Base-by-base conservation (phyloP, 1,140 invertebrate genomes). In the Laodelphax striatellus region DNA sequence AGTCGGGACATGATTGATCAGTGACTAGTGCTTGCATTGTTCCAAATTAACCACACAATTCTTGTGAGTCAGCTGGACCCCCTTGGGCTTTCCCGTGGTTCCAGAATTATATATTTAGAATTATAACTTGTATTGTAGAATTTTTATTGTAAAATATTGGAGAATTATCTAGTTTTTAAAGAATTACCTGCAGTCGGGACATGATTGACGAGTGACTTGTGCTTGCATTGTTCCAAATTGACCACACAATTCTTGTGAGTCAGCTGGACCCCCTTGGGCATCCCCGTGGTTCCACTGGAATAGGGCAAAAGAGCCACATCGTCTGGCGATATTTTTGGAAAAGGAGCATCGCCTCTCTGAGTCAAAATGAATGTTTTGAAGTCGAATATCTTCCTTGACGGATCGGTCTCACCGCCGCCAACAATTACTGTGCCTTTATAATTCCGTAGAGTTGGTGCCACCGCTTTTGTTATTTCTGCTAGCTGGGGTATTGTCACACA, bases 231-330 rank as follows among this genome's bases (percentile, higher is more conserved):
- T 46, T 77, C 70, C 55, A 88, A 70, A 68, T 85, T 85, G 38
- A 76, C 75, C 9, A 90, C 73, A 4, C 93, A 68, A 75, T 91
- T 92, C 44, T 70, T 74, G 68, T 94, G 88, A 0, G 88, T 88
- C 17, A 95, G 75, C 78, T 91, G 86, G 0, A 94, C 93, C 13
- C 92, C 92, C 76, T 97, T 97, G 0, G 93, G 92, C 54, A 88
- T 70, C 52, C 92, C 91, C 31, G 92, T 96, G 0, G 92, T 94
- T 5, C 92, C 92, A 73, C 90, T 93, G 0, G 90, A 87, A 69
- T 84, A 87, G 0, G 84, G 85, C 60, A 87, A 71, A 19, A 81
- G 61, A 2, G 78, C 80, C 5, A 65, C 16, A 21, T 52, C 55
- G 43, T 62, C 53, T 0, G 55, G 60, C 11, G 53, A 55, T 17